Evolutionary conservation across 2,113 vertebrate genomes (phyloP).

Genomic region (Antigone vipio): DNA sequence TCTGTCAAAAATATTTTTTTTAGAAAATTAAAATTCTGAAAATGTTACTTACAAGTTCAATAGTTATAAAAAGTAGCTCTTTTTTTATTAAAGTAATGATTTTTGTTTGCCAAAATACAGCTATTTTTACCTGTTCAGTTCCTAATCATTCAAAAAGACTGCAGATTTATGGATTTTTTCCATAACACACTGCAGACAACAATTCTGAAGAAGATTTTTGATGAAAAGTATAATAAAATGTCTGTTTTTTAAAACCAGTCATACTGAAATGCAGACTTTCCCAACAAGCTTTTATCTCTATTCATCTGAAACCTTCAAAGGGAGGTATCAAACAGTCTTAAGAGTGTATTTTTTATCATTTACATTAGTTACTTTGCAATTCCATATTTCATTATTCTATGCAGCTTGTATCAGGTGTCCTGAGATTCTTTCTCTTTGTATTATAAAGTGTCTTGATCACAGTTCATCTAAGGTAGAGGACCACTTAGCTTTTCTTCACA

Average conservation of each 20-base stretch:
- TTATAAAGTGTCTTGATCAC: conserved; percentile 35
- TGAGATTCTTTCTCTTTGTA: conserved; percentile 37
- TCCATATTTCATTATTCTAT: conserved; percentile 23
- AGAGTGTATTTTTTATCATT: conserved; percentile 35
- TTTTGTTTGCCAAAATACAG: not conserved
- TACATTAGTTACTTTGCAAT: conserved; percentile 23
- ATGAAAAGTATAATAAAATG: not conserved
- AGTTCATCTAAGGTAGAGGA: not conserved
- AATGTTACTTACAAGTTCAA: not conserved
- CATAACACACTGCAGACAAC: not conserved
- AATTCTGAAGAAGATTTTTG: not conserved
- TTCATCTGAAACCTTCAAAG: conserved; percentile 43
- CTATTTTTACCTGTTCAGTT: not conserved
- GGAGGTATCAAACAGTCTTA: conserved; percentile 25
- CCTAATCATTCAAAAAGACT: not conserved
- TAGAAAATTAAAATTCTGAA: not conserved
- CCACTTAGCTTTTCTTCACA: conserved; percentile 35
- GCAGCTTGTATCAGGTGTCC: conserved; percentile 9
- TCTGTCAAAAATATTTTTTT: not conserved
- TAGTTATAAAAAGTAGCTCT: not conserved
- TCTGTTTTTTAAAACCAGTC: not conserved
- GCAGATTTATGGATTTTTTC: not conserved
- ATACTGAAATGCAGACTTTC: not conserved
- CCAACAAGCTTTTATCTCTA: conserved; percentile 22
- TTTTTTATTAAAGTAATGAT: not conserved